These are phyloP conservation scores for Xerus inauris DNA, from an alignment of 2,113 vertebrate species.

Conservation along the genomic window DNA sequence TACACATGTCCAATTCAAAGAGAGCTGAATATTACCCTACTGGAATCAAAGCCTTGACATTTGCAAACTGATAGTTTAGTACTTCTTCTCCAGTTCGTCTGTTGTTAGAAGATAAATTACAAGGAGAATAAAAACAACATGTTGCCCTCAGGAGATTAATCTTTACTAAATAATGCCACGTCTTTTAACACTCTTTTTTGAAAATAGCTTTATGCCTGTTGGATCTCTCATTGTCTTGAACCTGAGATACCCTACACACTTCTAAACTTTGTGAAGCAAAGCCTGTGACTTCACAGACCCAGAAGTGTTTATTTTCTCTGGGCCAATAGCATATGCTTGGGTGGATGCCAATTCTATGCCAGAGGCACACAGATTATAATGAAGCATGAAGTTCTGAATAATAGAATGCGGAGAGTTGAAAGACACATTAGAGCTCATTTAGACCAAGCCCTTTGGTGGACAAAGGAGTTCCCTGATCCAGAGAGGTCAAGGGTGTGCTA, in stretches of 20 bases:
- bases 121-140: constrained; percentile 12
- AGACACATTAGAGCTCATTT: background rate
- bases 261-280: background rate
- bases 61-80: constrained; percentile 32
- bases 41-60: background rate
- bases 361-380: background rate
- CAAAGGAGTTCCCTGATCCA: background rate
- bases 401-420: background rate
- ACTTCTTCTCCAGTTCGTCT: background rate
- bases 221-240: background rate
- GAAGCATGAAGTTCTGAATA: background rate
- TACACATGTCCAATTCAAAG: background rate
- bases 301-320: constrained; percentile 59
- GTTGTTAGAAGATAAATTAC: constrained; percentile 50
- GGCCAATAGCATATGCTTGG: constrained; percentile 2
- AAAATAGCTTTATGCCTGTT: constrained; percentile 43
- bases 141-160: background rate
- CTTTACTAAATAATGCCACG: constrained; percentile 2
- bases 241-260: background rate
- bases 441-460: background rate
- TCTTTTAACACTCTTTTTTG: constrained; percentile 49
- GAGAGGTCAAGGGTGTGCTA: background rate
- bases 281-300: background rate
- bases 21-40: background rate
- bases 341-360: background rate